A percentile compares a stretch with the other conserved stretches of the same genome.
Conservation (phyloP, 2,888 invertebrate genomes). For the Acanthopleura granulata region DNA sequence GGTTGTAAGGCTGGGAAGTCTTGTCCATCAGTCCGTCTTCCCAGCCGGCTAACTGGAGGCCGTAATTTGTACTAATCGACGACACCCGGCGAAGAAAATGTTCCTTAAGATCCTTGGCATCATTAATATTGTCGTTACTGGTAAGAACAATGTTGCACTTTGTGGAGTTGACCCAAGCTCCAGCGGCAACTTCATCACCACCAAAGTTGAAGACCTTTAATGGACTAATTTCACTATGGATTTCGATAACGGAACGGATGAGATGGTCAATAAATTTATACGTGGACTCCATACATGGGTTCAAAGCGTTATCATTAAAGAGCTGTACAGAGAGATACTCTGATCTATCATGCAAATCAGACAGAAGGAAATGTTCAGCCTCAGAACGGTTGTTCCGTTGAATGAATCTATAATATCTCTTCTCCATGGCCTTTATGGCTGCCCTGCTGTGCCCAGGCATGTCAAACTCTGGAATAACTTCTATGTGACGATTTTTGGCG, state of each 20-base stretch:
- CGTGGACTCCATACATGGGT: slow-evolving; percentile 53
- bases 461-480: slow-evolving; percentile 63
- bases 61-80: slow-evolving; percentile 32
- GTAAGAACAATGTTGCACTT: slow-evolving; percentile 40
- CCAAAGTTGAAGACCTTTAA: slow-evolving; percentile 60
- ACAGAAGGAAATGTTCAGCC: not conserved
- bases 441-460: slow-evolving; percentile 53
- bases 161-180: slow-evolving; percentile 59
- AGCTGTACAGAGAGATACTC: slow-evolving; percentile 47
- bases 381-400: not conserved
- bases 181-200: slow-evolving; percentile 60
- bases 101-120: slow-evolving; percentile 36
- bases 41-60: slow-evolving; percentile 48
- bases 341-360: slow-evolving; percentile 34
- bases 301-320: slow-evolving; percentile 53
- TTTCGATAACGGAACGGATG: slow-evolving; percentile 37
- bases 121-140: slow-evolving; percentile 20
- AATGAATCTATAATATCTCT: slow-evolving; percentile 9
- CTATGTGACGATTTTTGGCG: slow-evolving; percentile 46
- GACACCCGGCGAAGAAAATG: slow-evolving; percentile 40
- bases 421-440: slow-evolving; percentile 29
- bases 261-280: slow-evolving; percentile 53
- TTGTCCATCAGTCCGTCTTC: slow-evolving; percentile 53
- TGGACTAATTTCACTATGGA: slow-evolving; percentile 52
- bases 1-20: slow-evolving; percentile 30